Evolutionary conservation across 30 jellyfish, hydroid and myxozoan species (phyloP), one percentile per base, ranked within the genome.

Genomic region (Hydractinia echinata): DNA sequence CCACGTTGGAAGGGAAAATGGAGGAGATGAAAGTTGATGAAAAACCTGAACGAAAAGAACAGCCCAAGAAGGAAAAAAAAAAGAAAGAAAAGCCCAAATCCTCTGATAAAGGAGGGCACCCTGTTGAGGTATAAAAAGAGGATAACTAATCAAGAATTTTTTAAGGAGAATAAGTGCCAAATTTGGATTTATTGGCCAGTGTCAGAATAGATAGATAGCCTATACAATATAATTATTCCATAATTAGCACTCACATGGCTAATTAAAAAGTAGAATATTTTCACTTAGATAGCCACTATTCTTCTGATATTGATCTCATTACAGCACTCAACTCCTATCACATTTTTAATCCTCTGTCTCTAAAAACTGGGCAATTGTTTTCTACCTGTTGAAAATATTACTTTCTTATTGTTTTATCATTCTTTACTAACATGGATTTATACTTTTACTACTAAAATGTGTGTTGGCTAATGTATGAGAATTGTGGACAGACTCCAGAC

Each of bases 1-100:
- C 85, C 80, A 77, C 85, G 85, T 77, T 77, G 79, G 79, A 77
- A 61, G 77, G 60, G 73, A 77, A 77, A 55, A 77, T 77, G 85
- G 85, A 77, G 60, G 85, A 61, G 61, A 18, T 77, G 54, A 16
- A 56, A 8, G 55, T 77, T 10, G 76, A 55, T 4, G 55, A 77
- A 16, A 60, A 77, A 10, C 85, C 85, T 11, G 51, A 71, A 52
- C 10, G 53, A 9, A 30, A 77, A 52, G 55, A 77, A 56, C 50
- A 6, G 39, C 39, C 55, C 16, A 15, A 30, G 30, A 61, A 77
- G 52, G 60, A 53, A 16, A 77, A 77, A 54, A 77, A 51, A 50
- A 77, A 52, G 52, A 61, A 55, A 52, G 60, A 55, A 13, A 53
- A 8, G 53, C 44, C 44, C 1, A 30, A 30, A 30, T 7, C 53